A percentile compares a stretch with the other conserved stretches of the same genome.
Evolutionary conservation across 2,888 invertebrate species (phyloP).

Genomic region (Octonoba sinensis): DNA sequence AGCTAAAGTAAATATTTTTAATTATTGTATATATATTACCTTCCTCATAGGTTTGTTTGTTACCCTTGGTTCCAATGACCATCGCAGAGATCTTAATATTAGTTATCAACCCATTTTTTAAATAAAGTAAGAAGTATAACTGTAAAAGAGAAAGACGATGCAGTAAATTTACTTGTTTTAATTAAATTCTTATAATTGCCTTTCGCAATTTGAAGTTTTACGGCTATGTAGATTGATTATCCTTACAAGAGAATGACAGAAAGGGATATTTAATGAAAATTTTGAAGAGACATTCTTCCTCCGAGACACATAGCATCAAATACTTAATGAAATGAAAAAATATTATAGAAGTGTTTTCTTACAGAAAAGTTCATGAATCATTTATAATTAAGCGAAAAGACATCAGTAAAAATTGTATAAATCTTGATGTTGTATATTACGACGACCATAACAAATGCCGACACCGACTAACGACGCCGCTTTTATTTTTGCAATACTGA

Average conservation of each 20-base stretch:
- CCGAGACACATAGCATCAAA: not conserved
- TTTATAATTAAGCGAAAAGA: slow-evolving; percentile 5
- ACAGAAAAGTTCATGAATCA: slow-evolving; percentile 7
- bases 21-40: slow-evolving; percentile 11
- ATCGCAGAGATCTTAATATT: slow-evolving; percentile 39
- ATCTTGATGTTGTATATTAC: not conserved
- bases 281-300: not conserved
- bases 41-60: slow-evolving; percentile 57
- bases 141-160: slow-evolving; percentile 18
- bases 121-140: slow-evolving; percentile 1
- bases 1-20: no score
- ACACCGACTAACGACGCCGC: no score
- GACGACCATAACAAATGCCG: not conserved
- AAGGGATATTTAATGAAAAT: not conserved
- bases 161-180: no score
- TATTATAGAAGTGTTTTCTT: not conserved
- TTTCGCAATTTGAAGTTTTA: not conserved
- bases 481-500: no score
- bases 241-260: not conserved
- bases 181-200: not conserved
- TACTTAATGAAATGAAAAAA: not conserved
- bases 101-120: slow-evolving; percentile 49
- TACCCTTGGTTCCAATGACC: slow-evolving; percentile 55
- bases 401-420: slow-evolving; percentile 1
- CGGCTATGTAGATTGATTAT: not conserved